phyloP scores from a whole-genome alignment of 2,797 vertebrate genomes.

The Vireo griseus region DNA sequence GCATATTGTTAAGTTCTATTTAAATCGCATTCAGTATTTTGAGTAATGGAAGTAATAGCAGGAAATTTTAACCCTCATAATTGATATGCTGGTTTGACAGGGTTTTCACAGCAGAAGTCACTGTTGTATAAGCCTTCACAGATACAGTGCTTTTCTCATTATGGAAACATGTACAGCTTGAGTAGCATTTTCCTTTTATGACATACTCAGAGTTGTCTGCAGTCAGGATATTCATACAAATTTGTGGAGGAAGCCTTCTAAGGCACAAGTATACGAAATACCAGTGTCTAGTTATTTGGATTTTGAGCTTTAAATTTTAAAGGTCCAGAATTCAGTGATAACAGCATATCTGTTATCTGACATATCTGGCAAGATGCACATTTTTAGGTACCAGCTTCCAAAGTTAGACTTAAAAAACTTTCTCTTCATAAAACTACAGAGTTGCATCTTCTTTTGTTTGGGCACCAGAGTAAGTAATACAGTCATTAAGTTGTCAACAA shows the following conservation, averaged over 20 bases:
- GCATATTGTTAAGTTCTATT: not conserved
- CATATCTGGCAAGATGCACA: not conserved
- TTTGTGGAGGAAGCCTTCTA: not conserved
- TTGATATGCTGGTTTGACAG: not conserved
- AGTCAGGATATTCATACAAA: not conserved
- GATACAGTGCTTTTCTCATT: not conserved
- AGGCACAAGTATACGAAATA: not conserved
- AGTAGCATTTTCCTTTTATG: not conserved
- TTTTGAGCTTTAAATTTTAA: not conserved
- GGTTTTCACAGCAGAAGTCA: slow-evolving; percentile 31
- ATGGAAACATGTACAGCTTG: not conserved
- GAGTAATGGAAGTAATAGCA: not conserved
- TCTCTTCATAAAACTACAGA: not conserved
- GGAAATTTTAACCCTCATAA: not conserved
- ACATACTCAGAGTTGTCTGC: not conserved
- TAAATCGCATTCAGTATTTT: not conserved
- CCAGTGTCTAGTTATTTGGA: not conserved
- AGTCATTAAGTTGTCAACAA: not conserved
- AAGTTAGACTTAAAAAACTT: not conserved
- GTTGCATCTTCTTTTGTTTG: not conserved
- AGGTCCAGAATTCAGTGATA: not conserved
- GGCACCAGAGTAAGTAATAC: not conserved
- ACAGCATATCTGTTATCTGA: too few species aligned
- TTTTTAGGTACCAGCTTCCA: not conserved
- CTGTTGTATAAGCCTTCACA: slow-evolving; percentile 1